Percentiles rank a stretch among this genome's conserved stretches.
These are phyloP conservation scores for Podarcis lilfordi DNA, from an alignment of 2,797 vertebrate genomes.

Conservation along the genomic window DNA sequence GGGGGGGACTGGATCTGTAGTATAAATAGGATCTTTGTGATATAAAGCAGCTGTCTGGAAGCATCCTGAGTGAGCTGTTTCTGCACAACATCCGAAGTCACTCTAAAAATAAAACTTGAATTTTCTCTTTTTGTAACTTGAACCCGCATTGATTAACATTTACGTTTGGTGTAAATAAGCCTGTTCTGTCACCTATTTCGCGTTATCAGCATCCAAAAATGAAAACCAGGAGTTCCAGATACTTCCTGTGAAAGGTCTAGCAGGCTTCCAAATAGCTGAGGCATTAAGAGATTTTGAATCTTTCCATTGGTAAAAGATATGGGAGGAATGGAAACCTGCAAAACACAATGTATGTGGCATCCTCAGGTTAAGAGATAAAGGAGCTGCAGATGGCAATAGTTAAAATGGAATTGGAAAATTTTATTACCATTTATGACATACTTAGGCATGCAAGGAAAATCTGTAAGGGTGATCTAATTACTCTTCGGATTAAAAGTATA, in stretches of 20 bases:
- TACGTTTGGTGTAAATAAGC: background rate
- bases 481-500: background rate
- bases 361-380: background rate
- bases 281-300: background rate
- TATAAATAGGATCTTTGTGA: background rate
- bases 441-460: background rate
- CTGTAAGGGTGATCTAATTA: constrained; percentile 19
- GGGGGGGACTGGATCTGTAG: no score
- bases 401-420: background rate
- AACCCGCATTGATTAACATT: background rate
- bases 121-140: background rate
- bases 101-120: background rate
- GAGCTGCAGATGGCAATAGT: background rate
- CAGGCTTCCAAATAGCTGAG: background rate
- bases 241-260: background rate
- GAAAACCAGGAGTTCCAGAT: background rate
- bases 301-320: background rate
- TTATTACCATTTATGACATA: background rate
- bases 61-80: background rate
- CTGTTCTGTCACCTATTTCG: background rate
- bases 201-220: background rate
- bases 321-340: background rate
- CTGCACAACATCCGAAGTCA: background rate
- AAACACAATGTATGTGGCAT: background rate
- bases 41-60: background rate